These are phyloP conservation scores for Phalera bucephala DNA, from an alignment of 2,888 invertebrate genomes.

Conservation along the genomic window DNA sequence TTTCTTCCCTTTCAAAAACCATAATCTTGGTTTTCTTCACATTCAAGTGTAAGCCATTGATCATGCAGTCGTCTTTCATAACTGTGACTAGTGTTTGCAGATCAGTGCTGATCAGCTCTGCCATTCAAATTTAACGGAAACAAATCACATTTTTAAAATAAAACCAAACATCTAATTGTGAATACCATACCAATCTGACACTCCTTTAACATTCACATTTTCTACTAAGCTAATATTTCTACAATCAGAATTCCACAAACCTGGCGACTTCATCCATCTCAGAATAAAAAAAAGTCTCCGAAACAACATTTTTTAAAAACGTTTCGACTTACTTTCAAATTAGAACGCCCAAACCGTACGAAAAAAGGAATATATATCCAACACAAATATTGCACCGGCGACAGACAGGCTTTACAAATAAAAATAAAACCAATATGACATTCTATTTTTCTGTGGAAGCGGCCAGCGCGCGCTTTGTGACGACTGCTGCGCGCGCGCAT, in stretches of 20 bases:
- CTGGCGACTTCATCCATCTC: conserved; percentile 49
- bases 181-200: no score
- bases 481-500: conserved; percentile 63
- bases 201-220: no score
- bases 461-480: conserved; percentile 67
- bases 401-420: conserved; percentile 48
- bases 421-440: conserved; percentile 63
- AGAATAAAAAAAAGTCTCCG: conserved; percentile 23
- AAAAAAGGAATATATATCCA: conserved; percentile 60
- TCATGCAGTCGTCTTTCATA: no score
- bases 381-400: conserved; percentile 80
- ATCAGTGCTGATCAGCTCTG: no score
- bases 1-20: no score
- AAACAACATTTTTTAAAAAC: conserved; percentile 30
- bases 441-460: conserved; percentile 77
- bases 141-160: no score
- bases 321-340: conserved; percentile 67
- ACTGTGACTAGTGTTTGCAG: no score
- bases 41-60: no score
- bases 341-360: conserved; percentile 28
- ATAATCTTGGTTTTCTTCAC: no score
- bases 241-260: conserved; percentile 39
- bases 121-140: no score
- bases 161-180: no score
- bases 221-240: neutral